Evolutionary conservation across 2,797 vertebrate species (phyloP).

Genomic region (Sebastes jordani): DNA sequence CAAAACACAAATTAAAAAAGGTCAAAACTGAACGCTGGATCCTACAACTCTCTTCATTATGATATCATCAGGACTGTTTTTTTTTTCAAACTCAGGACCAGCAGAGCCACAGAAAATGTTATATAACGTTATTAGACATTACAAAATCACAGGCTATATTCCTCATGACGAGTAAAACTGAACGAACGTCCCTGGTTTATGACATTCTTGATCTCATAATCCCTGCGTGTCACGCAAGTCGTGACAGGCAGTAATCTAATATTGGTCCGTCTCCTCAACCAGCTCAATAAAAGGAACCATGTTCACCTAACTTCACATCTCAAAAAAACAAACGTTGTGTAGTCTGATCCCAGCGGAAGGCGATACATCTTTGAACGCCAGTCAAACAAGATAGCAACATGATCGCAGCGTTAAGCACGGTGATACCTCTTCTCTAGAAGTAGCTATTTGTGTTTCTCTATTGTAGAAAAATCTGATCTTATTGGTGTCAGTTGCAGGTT

Average conservation of each 20-base stretch:
- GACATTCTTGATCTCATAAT: constrained; percentile 9
- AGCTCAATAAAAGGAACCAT: not conserved
- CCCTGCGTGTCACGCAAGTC: not conserved
- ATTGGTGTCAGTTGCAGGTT: not conserved
- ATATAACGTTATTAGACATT: not conserved
- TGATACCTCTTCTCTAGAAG: too few species aligned
- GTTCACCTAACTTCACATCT: constrained; percentile 1
- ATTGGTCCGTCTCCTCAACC: not conserved
- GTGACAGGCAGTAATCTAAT: not conserved
- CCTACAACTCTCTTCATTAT: too few species aligned
- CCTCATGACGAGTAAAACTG: not conserved
- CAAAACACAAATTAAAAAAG: not conserved
- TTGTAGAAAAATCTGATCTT: not conserved
- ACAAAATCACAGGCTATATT: not conserved
- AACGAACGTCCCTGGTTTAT: not conserved
- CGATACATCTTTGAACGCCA: too few species aligned
- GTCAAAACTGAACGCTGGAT: not conserved
- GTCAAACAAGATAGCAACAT: too few species aligned
- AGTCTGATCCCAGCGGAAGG: not conserved
- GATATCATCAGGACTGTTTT: not conserved
- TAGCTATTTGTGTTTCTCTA: not conserved
- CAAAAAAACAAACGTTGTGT: not conserved
- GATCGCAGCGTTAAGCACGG: too few species aligned
- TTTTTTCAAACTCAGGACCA: too few species aligned
- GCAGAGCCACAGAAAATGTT: too few species aligned